Evolutionary conservation across 2,888 invertebrate species (phyloP).

Genomic region (Callyntrura sp.): DNA sequence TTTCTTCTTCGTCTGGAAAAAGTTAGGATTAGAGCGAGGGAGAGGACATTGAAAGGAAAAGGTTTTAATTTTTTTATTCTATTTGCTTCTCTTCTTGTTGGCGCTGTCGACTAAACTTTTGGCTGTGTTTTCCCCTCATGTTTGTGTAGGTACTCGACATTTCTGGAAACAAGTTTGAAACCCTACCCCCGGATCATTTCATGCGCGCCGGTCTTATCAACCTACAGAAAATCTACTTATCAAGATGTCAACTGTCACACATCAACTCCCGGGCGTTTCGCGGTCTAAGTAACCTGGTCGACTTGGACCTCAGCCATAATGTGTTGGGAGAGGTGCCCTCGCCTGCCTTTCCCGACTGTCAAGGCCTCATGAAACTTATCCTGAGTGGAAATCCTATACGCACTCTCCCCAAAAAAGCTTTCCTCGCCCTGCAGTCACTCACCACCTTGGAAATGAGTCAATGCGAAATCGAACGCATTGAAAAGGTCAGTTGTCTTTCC

Average conservation of each 20-base stretch:
- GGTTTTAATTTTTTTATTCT: slow-evolving; percentile 68
- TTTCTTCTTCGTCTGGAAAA: background rate
- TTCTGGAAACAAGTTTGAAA: slow-evolving; percentile 92
- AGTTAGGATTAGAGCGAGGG: background rate
- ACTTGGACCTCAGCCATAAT: slow-evolving; percentile 94
- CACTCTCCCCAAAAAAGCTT: slow-evolving; percentile 90
- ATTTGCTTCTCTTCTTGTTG: background rate
- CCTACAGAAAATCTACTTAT: slow-evolving; percentile 94
- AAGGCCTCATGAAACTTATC: slow-evolving; percentile 93
- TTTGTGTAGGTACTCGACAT: slow-evolving; percentile 92
- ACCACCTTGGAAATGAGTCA: slow-evolving; percentile 93
- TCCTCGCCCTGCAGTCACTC: slow-evolving; percentile 91
- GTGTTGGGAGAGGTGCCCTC: slow-evolving; percentile 92
- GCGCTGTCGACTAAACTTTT: background rate
- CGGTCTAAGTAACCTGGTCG: slow-evolving; percentile 94
- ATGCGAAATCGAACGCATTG: slow-evolving; percentile 92
- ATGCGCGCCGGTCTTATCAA: slow-evolving; percentile 92
- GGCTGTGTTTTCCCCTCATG: slow-evolving; percentile 19
- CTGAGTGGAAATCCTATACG: slow-evolving; percentile 94
- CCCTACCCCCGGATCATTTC: slow-evolving; percentile 92
- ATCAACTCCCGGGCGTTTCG: slow-evolving; percentile 93
- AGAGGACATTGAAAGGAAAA: slow-evolving; percentile 12
- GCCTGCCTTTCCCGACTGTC: slow-evolving; percentile 91
- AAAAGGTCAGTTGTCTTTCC: slow-evolving; percentile 86
- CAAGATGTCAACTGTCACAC: slow-evolving; percentile 91